Conservation (phyloP, 2,797 vertebrate species). For the Aselliscus stoliczkanus region DNA sequence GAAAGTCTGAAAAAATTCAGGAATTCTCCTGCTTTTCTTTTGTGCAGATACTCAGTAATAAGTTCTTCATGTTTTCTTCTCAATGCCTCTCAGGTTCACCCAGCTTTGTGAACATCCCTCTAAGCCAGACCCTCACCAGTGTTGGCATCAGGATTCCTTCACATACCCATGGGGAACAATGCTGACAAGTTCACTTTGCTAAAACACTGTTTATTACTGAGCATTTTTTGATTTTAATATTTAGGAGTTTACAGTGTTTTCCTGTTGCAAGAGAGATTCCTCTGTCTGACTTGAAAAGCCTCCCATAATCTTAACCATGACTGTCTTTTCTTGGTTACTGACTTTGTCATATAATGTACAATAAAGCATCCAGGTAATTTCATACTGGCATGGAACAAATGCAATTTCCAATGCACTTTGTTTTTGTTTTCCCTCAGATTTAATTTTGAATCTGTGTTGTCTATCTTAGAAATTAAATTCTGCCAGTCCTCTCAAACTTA, state of each 20-base stretch:
- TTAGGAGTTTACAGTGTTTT: background rate
- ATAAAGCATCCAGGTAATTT: background rate
- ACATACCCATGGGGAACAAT: rapidly evolving
- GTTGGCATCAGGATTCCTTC: too few relatives aligned
- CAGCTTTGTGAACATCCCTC: too few relatives aligned
- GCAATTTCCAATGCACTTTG: background rate
- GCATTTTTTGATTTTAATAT: background rate
- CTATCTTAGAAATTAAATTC: background rate
- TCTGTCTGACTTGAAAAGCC: background rate
- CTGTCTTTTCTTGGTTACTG: background rate
- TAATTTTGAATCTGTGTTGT: background rate
- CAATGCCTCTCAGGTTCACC: background rate
- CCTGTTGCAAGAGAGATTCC: background rate
- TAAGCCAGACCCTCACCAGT: too few relatives aligned
- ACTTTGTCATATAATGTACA: background rate
- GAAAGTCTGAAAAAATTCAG: background rate
- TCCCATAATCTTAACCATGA: background rate
- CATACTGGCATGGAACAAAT: background rate
- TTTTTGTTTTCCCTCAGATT: background rate
- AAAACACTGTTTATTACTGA: background rate
- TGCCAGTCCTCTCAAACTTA: background rate
- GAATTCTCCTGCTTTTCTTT: background rate
- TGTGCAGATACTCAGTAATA: background rate
- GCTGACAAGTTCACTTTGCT: background rate
- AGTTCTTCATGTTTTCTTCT: background rate